Base-by-base conservation (phyloP, 2,113 vertebrate genomes). In the Ciconia stormi region DNA sequence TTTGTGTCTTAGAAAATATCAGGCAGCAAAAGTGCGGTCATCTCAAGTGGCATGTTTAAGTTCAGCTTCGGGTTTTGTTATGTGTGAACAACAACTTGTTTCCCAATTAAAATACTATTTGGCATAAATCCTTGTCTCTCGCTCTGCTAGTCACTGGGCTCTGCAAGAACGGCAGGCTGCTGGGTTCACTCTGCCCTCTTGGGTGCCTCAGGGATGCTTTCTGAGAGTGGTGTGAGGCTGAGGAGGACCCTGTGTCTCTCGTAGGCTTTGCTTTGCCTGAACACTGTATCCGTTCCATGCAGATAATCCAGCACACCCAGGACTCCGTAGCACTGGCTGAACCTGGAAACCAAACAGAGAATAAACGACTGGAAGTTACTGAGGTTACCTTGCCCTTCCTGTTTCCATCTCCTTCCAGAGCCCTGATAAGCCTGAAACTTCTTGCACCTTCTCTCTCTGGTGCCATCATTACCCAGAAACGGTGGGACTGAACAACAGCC, bases 241-340 rank as follows among this genome's bases (percentile, higher is more conserved):
- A 99, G 98, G 58, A 99, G 98, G 42, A 99, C 67, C 0, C 65
- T 42, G 95, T 99, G 99, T 55, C 99, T 98, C 52, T 99, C 92
- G 0, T 98, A 99, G 80, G 99, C 99, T 91, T 98, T 99, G 52
- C 95, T 98, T 84, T 99, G 97, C 85, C 98, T 98, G 96, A 99
- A 99, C 26, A 97, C 83, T 7, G 52, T 55, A 58, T 99, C 99
- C 0, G 99, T 99, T 56, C 99, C 98, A 0, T 99, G 99, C 34
- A 99, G 98, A 7, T 98, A 97, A 95, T 99, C 99, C 96, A 99
- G 93, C 34, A 99, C 97, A 1, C 99, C 99, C 20, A 99, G 97
- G 11, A 99, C 98, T 1, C 99, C 99, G 0, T 98, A 99, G 89
- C 99, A 99, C 98, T 99, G 99, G 93, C 99, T 99, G 96, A 99